phyloP scores from a whole-genome alignment of 2,113 vertebrate species.

The Choloepus hoffmanni region DNA sequence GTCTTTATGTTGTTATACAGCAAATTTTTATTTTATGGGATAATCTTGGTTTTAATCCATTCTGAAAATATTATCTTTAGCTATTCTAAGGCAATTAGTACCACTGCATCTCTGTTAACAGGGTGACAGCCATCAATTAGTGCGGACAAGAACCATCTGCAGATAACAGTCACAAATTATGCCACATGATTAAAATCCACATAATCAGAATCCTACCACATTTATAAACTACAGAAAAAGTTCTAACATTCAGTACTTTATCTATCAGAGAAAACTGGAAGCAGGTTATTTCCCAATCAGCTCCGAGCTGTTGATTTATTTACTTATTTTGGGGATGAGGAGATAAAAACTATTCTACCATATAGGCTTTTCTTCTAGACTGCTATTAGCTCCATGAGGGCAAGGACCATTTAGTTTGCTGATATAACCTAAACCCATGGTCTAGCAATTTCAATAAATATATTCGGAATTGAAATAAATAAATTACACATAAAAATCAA shows the following conservation, averaged over 20 bases:
- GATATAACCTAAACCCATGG: not conserved
- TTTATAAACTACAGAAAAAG: slow-evolving; percentile 4
- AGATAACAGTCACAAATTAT: slow-evolving; percentile 3
- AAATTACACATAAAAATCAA: slow-evolving; percentile 10
- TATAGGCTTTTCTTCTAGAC: slow-evolving; percentile 39
- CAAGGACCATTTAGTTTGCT: not conserved
- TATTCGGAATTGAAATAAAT: slow-evolving; percentile 17
- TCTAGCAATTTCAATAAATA: slow-evolving; percentile 38
- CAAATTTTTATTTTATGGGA: slow-evolving; percentile 25
- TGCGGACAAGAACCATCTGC: not conserved
- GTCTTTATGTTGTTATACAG: slow-evolving; percentile 16
- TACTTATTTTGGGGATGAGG: not conserved
- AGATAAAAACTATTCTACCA: slow-evolving; percentile 22
- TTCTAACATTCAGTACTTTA: not conserved
- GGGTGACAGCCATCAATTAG: not conserved
- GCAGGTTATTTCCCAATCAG: not conserved
- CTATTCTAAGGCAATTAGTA: slow-evolving; percentile 23
- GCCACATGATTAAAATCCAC: not conserved
- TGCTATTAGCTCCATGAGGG: not conserved
- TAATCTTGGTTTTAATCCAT: slow-evolving; percentile 26
- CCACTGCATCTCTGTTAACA: not conserved
- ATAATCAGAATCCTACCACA: slow-evolving; percentile 25
- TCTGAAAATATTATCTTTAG: slow-evolving; percentile 34
- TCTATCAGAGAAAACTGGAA: not conserved
- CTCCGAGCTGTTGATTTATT: not conserved